Evolutionary conservation across 1,140 invertebrate species (phyloP), one percentile per base, ranked within the genome.

Genomic region (Portunus trituberculatus): DNA sequence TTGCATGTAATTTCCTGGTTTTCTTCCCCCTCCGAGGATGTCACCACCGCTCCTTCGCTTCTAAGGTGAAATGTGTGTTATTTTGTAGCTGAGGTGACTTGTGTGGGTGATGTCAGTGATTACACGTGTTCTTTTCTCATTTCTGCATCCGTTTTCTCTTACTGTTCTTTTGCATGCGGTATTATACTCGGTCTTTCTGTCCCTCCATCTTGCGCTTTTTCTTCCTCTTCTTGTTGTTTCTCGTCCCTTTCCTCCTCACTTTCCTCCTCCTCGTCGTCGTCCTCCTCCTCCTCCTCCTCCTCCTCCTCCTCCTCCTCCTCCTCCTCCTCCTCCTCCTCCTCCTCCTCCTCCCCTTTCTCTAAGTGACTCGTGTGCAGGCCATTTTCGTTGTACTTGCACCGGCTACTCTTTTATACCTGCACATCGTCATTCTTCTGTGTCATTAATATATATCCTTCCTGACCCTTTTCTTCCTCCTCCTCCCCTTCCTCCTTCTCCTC

Each of bases 361-460:
- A 76, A 76, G 67, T 76, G 67, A n/a, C 67, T 76, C 67, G 67
- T 76, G 67, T 76, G 67, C 12, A 76, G n/a, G 67, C n/a, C 67
- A n/a, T 76, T 76, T 76, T 76, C 20, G 67, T 76, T 76, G 67
- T 76, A 76, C 20, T 76, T 76, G 67, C 67, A 76, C 10, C 67
- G 67, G 67, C n/a, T 25, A 76, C 67, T 76, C 67, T 76, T 76
- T 76, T n/a, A 76, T n/a, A n/a, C 20, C 6, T 76, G 25, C n/a
- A n/a, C 25, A 7, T 76, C 6, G 67, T 76, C 67, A 76, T 76
- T 76, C 67, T 76, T 76, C 20, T n/a, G 67, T 76, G 67, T 76
- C 67, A 76, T 76, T 76, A 76, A 76, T 76, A 76, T 76, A n/a
- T 16, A 76, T n/a, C 67, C 67, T n/a, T 76, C n/a, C 67, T n/a